Evolutionary conservation across 2,113 vertebrate species (phyloP).

Genomic region (Abramis brama): DNA sequence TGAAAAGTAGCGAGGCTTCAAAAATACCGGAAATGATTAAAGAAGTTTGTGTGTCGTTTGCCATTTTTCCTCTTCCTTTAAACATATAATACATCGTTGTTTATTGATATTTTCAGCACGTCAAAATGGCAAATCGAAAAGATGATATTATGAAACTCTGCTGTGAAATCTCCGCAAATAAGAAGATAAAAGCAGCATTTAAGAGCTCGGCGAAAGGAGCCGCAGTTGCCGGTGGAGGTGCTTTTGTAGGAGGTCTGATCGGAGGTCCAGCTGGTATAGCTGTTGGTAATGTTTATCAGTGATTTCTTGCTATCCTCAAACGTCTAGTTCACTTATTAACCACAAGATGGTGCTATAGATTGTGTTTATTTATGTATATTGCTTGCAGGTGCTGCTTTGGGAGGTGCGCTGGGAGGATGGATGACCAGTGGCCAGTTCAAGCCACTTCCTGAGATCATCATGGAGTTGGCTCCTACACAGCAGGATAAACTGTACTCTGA

Average conservation of each 20-base stretch:
- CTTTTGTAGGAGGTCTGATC: slow-evolving; percentile 81
- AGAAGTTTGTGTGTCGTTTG: not conserved
- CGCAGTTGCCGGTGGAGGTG: slow-evolving; percentile 67
- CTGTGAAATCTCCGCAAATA: slow-evolving; percentile 70
- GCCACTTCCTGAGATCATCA: slow-evolving; percentile 84
- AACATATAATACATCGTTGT: not conserved
- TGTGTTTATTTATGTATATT: slow-evolving; percentile 14
- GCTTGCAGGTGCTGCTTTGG: slow-evolving; percentile 79
- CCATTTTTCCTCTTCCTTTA: not conserved
- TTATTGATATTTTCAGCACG: slow-evolving; percentile 67
- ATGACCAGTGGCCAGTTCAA: slow-evolving; percentile 80
- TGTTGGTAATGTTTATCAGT: slow-evolving; percentile 75
- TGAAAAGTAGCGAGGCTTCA: not conserved
- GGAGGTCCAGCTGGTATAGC: slow-evolving; percentile 82
- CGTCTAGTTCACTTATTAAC: not conserved
- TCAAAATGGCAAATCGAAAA: slow-evolving; percentile 36
- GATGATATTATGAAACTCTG: slow-evolving; percentile 81
- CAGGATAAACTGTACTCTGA: slow-evolving; percentile 75
- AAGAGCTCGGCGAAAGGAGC: slow-evolving; percentile 78
- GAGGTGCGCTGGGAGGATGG: slow-evolving; percentile 83
- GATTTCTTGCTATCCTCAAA: not conserved
- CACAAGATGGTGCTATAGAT: not conserved
- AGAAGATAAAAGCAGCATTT: slow-evolving; percentile 81
- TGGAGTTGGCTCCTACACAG: slow-evolving; percentile 79
- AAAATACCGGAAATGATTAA: not conserved